Base-by-base conservation (phyloP, 2,888 invertebrate species). In the Tortricodes alternella region DNA sequence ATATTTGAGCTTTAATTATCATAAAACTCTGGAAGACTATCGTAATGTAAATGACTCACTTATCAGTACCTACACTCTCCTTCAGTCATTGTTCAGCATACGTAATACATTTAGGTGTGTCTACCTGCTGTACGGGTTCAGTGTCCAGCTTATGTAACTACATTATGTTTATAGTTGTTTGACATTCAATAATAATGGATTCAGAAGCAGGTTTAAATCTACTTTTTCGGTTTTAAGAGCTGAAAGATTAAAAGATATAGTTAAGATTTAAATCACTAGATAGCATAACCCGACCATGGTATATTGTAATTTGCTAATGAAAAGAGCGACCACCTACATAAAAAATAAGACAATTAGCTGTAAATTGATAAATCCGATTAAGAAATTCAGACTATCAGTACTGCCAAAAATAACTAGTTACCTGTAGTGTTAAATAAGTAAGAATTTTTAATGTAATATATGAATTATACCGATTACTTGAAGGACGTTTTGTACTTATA, bases 1-100 rank as follows among this genome's bases (percentile, higher is more conserved):
- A 78, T 81, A 83, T 85, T 86, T 86, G 85, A 90, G 89, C 89
- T 90, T 90, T 90, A 90, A 90, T 87, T 88, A 89, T 85, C 78
- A 80, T 86, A 85, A 86, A 85, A 83, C 82, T 75, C 79, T 67
- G 76, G 78, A 82, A 79, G 80, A 85, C 79, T 82, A 75, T n/a
- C n/a, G n/a, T n/a, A n/a, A n/a, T n/a, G n/a, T n/a, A n/a, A n/a
- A n/a, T n/a, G n/a, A n/a, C n/a, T n/a, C n/a, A n/a, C n/a, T n/a
- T n/a, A n/a, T n/a, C n/a, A n/a, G n/a, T n/a, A n/a, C n/a, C n/a
- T n/a, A 21, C 18, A 37, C 18, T 15, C 18, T 24, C 18, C 1
- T 35, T 35, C 16, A 23, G n/a, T n/a, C 11, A 15, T 15, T 32
- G 38, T 23, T 11, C 13, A 7, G 24, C 13, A 5, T 35, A 19